Base-by-base conservation (phyloP, 2,797 vertebrate genomes). In the Selene dorsalis region DNA sequence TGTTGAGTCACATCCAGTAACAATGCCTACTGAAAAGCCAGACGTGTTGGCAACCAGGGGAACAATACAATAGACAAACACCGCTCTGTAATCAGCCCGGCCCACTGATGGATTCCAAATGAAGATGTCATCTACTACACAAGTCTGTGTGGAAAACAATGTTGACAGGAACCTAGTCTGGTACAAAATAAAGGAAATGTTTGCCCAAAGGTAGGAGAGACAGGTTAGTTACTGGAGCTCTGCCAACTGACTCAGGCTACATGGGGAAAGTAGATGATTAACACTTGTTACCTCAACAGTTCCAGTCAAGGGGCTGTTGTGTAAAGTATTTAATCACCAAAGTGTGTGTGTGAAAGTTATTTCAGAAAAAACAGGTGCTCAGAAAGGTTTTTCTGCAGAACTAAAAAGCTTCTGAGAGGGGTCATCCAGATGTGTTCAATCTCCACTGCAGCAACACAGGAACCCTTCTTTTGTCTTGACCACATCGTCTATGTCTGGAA, bases 21-120 rank as follows among this genome's bases (percentile, higher is more conserved):
- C 87, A 88, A 86, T 86, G 79, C 68, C 77, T 47, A 7, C 72
- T 82, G 79, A 38, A 79, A 52, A 77, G 41, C 75, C 84, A 89
- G 86, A 88, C 85, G 48, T 71, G 79, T 69, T 75, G 79, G 75
- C 86, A 80, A 84, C 83, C 88, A 69, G 35, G 84, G 82, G 22
- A 84, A 87, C 84, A 73, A 82, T 57, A 90, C 84, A 90, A 81
- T 61, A 80, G 87, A 90, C 90, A 91, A 90, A 84, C 84, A 73
- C 60, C 2, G 69, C 76, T 80, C 87, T 91, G 87, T 89, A 67
- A 75, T 85, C 85, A 65, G 79, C 64, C 56, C 86, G 2, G 78
- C 92, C 91, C 86, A 93, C 89, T 82, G 86, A 86, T 63, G 84
- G 88, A 90, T 92, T 91, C 88, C 87, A 87, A 75, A 80, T 75